phyloP scores from a whole-genome alignment of 2,888 invertebrate genomes.

The Uloborus plumipes region DNA sequence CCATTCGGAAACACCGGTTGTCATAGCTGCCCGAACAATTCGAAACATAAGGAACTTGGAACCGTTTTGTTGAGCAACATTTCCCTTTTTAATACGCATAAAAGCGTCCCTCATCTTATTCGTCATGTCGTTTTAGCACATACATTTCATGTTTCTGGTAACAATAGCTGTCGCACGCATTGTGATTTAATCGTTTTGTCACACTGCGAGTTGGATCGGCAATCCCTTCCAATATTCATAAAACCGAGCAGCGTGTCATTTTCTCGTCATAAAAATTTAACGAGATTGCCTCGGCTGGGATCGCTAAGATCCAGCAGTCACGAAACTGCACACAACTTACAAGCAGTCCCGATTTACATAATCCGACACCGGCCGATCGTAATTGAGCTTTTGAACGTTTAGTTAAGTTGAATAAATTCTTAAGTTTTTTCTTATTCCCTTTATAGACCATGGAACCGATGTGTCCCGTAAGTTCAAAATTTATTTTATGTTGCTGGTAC shows the following conservation, averaged over 20 bases:
- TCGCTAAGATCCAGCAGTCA: constrained; percentile 13
- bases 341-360: too few relatives aligned
- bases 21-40: constrained; percentile 39
- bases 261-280: constrained; percentile 38
- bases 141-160: constrained; percentile 1
- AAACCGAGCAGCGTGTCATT: constrained; percentile 27
- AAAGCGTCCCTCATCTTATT: constrained; percentile 18
- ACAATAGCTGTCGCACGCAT: constrained; percentile 38
- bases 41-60: constrained; percentile 20
- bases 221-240: constrained; percentile 11
- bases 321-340: constrained; percentile 15
- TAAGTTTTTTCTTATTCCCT: too few relatives aligned
- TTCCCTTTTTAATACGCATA: constrained; percentile 19
- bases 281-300: constrained; percentile 7
- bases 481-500: too few relatives aligned
- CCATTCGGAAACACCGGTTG: constrained; percentile 25
- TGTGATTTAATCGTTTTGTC: constrained; percentile 52
- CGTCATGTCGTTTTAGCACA: constrained; percentile 6
- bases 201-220: constrained; percentile 10
- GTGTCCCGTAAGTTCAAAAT: too few relatives aligned
- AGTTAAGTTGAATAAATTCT: too few relatives aligned
- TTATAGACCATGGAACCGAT: too few relatives aligned
- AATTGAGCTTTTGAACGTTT: too few relatives aligned
- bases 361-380: too few relatives aligned
- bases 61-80: neutral